A percentile compares a stretch with the other conserved stretches of the same genome.
Evolutionary conservation across 35 echinoderm and acorn worm genomes (phyloP).

Genomic region (Apostichopus parvimensis): DNA sequence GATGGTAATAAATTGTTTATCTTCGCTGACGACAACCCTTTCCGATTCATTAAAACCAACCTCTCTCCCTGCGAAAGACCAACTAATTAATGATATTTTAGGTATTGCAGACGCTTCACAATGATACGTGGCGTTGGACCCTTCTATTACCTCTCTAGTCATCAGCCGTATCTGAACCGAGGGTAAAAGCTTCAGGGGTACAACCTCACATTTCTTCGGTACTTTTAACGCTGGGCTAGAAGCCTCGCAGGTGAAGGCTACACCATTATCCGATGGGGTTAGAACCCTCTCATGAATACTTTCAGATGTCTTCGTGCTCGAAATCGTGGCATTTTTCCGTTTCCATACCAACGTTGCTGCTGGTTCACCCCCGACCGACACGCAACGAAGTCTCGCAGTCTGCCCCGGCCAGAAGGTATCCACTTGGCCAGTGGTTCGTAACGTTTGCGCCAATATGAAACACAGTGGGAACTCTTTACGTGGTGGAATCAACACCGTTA

Average conservation of each 20-base stretch:
- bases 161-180: slow-evolving; percentile 64
- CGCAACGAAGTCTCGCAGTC: slow-evolving; percentile 60
- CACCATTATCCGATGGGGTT: slow-evolving; percentile 77
- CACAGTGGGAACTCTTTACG: slow-evolving; percentile 62
- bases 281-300: slow-evolving; percentile 74
- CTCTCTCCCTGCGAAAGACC: slow-evolving; percentile 51
- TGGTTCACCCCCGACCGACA: slow-evolving; percentile 74
- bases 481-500: slow-evolving; percentile 79
- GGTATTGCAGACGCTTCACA: slow-evolving; percentile 86
- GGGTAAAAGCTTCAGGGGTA: slow-evolving; percentile 71
- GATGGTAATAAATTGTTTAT: slow-evolving; percentile 66
- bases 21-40: slow-evolving; percentile 49
- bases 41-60: slow-evolving; percentile 21
- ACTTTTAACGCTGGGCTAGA: slow-evolving; percentile 69
- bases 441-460: slow-evolving; percentile 25
- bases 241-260: slow-evolving; percentile 72
- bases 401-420: slow-evolving; percentile 76
- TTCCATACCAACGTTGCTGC: slow-evolving; percentile 73
- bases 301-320: slow-evolving; percentile 48
- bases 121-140: slow-evolving; percentile 79
- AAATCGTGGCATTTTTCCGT: slow-evolving; percentile 66
- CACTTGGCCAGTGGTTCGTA: slow-evolving; percentile 8
- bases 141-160: slow-evolving; percentile 60
- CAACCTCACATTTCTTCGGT: slow-evolving; percentile 61
- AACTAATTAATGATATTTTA: slow-evolving; percentile 52